Evolutionary conservation across 2,888 invertebrate species (phyloP).

Genomic region (Agrenia bidenticulata): DNA sequence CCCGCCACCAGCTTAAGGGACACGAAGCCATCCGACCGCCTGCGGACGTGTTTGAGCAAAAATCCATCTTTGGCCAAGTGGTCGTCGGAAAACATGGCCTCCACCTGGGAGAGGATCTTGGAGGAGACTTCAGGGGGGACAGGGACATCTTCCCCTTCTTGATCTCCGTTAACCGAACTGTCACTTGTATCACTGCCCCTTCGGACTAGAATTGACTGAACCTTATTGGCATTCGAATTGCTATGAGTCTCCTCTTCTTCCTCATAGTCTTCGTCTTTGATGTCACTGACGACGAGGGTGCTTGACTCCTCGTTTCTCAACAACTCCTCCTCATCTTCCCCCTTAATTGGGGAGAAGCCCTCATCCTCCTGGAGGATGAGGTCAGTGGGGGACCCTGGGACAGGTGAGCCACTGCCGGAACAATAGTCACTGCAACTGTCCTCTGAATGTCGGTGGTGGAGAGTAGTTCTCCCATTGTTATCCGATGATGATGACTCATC

Average conservation of each 20-base stretch:
- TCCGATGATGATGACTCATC: constrained; percentile 24
- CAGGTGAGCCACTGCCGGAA: background rate
- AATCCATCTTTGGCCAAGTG: constrained; percentile 95
- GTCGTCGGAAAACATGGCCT: constrained; percentile 93
- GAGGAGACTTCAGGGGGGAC: constrained; percentile 65
- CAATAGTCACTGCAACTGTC: constrained; percentile 12
- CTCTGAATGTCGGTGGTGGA: background rate
- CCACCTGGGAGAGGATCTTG: constrained; percentile 82
- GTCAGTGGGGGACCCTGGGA: background rate
- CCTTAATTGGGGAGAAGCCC: background rate
- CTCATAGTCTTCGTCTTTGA: constrained; percentile 17
- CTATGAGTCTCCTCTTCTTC: constrained; percentile 5
- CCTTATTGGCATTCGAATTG: background rate
- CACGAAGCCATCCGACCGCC: constrained; percentile 94
- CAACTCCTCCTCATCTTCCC: constrained; percentile 12
- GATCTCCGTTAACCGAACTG: constrained; percentile 12
- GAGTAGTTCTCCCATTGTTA: constrained; percentile 26
- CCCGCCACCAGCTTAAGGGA: constrained; percentile 91
- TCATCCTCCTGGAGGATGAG: background rate
- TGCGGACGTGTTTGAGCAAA: constrained; percentile 86
- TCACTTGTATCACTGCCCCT: constrained; percentile 40
- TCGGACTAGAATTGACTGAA: background rate
- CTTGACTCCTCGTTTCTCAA: too few species aligned
- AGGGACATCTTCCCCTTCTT: constrained; percentile 8
- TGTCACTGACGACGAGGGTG: background rate